A percentile compares a stretch with the other conserved stretches of the same genome.
These are phyloP conservation scores for Enchytraeus crypticus DNA, from an alignment of 2,888 invertebrate species.

Conservation along the genomic window DNA sequence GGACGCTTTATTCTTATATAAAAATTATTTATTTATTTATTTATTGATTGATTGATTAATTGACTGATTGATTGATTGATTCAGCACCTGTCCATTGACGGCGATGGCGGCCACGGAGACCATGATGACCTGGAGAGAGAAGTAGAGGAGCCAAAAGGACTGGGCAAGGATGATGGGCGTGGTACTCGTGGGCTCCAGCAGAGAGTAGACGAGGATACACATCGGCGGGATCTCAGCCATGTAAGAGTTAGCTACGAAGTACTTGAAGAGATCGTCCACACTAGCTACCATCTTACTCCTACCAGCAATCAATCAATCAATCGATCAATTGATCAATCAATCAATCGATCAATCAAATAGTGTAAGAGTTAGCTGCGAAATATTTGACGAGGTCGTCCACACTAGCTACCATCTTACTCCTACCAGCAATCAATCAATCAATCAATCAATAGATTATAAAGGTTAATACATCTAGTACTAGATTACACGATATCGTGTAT, in stretches of 20 bases:
- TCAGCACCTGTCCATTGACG: slow-evolving; percentile 29
- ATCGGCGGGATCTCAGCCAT: slow-evolving; percentile 19
- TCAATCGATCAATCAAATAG: no score
- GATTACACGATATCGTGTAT: slow-evolving; percentile 26
- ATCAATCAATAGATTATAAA: no score
- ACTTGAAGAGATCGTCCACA: slow-evolving; percentile 14
- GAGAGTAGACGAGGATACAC: slow-evolving; percentile 17
- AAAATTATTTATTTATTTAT: no score
- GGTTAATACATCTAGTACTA: no score
- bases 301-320: no score
- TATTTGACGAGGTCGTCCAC: slow-evolving; percentile 16
- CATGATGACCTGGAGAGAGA: slow-evolving; percentile 15
- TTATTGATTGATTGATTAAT: no score
- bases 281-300: slow-evolving; percentile 21
- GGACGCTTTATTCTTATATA: no score
- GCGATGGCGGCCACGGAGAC: slow-evolving; percentile 18
- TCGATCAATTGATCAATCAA: slow-evolving; percentile 12
- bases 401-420: slow-evolving; percentile 21
- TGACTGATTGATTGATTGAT: no score
- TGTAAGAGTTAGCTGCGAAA: slow-evolving; percentile 23
- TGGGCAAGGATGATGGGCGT: neutral
- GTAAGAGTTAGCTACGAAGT: slow-evolving; percentile 24
- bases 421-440: neutral
- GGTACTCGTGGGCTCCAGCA: neutral
- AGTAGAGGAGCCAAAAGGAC: slow-evolving; percentile 11